A percentile compares a stretch with the other conserved stretches of the same genome.
Conservation (phyloP, 2,113 vertebrate species). For the Vireo altiloquus region DNA sequence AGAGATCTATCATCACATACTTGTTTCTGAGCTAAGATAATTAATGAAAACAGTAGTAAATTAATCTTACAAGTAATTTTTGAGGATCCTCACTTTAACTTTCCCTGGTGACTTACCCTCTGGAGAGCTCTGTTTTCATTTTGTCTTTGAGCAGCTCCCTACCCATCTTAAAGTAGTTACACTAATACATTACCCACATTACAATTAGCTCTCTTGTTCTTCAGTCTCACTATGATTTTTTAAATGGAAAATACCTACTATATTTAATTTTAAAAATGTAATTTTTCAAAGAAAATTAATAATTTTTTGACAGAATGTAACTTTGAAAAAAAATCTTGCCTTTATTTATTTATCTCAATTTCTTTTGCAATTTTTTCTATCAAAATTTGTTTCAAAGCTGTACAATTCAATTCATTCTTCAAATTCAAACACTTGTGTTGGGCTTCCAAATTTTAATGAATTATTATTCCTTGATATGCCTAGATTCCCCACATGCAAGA, state of each 20-base stretch:
- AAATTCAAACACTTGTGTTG: background rate
- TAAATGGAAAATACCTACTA: background rate
- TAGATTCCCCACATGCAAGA: background rate
- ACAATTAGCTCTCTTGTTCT: background rate
- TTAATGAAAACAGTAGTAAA: background rate
- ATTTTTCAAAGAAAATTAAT: background rate
- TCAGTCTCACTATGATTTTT: background rate
- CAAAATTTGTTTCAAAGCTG: background rate
- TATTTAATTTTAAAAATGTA: background rate
- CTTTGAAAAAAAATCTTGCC: background rate
- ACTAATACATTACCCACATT: background rate
- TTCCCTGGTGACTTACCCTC: background rate
- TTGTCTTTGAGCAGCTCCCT: background rate
- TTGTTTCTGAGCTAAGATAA: background rate
- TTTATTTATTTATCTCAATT: background rate
- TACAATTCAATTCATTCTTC: background rate
- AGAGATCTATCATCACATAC: background rate
- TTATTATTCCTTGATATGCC: background rate
- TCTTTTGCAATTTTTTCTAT: background rate
- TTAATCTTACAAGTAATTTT: background rate
- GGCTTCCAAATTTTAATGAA: background rate
- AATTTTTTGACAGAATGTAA: background rate
- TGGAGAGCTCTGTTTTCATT: background rate
- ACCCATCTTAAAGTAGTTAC: background rate
- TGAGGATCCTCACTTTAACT: background rate